Conservation (phyloP, 2,797 vertebrate genomes). For the Vespertilio murinus region DNA sequence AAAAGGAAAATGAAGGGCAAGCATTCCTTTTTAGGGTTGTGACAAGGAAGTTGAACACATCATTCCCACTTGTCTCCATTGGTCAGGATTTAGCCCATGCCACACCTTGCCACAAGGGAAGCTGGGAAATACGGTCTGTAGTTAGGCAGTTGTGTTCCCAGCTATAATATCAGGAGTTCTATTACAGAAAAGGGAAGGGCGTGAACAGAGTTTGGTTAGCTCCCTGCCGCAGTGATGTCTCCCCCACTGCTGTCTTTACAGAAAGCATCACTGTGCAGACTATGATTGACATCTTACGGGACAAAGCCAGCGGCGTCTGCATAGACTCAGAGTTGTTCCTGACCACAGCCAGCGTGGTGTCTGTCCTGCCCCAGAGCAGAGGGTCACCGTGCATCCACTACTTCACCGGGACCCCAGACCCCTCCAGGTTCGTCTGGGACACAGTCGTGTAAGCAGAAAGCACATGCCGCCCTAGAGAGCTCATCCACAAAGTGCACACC, state of each 20-base stretch:
- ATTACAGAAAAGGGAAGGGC: not conserved
- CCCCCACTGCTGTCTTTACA: constrained; percentile 32
- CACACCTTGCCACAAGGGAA: not conserved
- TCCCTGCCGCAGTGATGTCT: not conserved
- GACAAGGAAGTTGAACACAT: not conserved
- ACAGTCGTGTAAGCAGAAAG: not conserved
- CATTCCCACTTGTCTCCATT: not conserved
- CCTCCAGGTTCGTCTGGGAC: constrained; percentile 83
- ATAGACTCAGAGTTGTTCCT: constrained; percentile 86
- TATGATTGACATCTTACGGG: constrained; percentile 86
- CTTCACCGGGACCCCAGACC: constrained; percentile 89
- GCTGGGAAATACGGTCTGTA: not conserved
- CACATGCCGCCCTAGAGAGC: not conserved
- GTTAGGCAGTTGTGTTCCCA: not conserved
- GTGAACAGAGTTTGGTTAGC: not conserved
- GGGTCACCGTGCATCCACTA: constrained; percentile 86
- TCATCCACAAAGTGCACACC: rapidly evolving
- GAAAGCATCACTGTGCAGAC: constrained; percentile 85
- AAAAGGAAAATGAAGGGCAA: not conserved
- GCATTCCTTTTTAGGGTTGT: not conserved
- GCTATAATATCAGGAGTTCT: not conserved
- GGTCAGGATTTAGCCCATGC: not conserved
- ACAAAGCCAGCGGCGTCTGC: constrained; percentile 85
- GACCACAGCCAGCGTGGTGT: constrained; percentile 87
- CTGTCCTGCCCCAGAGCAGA: constrained; percentile 85